These are phyloP conservation scores for Poecilia velifera DNA, from an alignment of 2,797 vertebrate genomes.

Conservation along the genomic window DNA sequence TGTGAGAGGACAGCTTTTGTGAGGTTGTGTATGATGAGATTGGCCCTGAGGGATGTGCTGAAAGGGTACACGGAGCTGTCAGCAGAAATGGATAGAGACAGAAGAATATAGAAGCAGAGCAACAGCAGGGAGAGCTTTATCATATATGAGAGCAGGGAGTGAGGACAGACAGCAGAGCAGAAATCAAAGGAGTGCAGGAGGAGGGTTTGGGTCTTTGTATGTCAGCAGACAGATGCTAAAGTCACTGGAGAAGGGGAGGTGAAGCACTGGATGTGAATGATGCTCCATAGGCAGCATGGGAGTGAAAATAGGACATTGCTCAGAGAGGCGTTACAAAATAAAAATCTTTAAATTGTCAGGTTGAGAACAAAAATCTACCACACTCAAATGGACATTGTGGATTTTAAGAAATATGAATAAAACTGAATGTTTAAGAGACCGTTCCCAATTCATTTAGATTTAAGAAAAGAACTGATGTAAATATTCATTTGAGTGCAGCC, in stretches of 20 bases:
- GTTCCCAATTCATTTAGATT: background rate
- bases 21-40: conserved; percentile 33
- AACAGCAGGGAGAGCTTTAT: conserved; percentile 29
- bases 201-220: conserved; percentile 28
- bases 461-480: background rate
- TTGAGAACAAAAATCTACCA: background rate
- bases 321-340: background rate
- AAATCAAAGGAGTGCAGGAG: conserved; percentile 39
- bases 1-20: conserved; percentile 30
- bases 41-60: conserved; percentile 24
- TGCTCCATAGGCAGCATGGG: conserved; percentile 27
- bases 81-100: conserved; percentile 44
- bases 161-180: conserved; percentile 40
- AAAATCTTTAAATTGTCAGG: background rate
- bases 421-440: background rate
- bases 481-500: background rate
- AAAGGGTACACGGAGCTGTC: conserved; percentile 26
- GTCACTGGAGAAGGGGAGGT: conserved; percentile 33
- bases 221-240: conserved; percentile 43
- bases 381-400: background rate
- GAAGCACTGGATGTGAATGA: conserved; percentile 29
- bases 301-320: conserved; percentile 20
- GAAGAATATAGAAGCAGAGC: conserved; percentile 43
- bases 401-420: background rate
- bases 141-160: conserved; percentile 35